Percentiles rank a stretch among this genome's conserved stretches.
phyloP scores from a whole-genome alignment of 2,113 vertebrate genomes.

The Numida meleagris region DNA sequence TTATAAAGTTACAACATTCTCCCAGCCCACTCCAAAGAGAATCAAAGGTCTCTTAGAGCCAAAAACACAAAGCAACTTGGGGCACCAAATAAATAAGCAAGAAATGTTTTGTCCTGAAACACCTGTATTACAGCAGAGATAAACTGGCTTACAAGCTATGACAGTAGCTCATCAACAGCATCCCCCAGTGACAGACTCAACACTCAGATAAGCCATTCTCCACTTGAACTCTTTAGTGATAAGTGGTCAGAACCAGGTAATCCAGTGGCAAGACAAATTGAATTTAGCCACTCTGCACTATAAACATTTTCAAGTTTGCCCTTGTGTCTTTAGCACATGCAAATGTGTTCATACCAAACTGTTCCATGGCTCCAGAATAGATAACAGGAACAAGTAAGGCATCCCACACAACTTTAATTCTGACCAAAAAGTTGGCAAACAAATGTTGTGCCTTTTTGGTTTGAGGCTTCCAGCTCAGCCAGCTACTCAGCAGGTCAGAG shows the following conservation, averaged over 20 bases:
- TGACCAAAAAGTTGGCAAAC: not conserved
- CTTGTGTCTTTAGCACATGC: not conserved
- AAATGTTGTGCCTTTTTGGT: not conserved
- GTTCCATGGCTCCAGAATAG: not conserved
- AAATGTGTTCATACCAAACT: not conserved
- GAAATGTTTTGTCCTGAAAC: not conserved
- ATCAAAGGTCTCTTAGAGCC: not conserved
- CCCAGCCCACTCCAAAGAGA: not conserved
- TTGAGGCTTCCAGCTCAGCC: not conserved
- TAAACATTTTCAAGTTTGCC: not conserved
- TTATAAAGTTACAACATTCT: not conserved
- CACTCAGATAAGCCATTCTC: not conserved
- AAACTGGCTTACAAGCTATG: not conserved
- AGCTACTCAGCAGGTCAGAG: not conserved
- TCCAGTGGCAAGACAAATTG: not conserved
- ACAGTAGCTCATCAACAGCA: not conserved
- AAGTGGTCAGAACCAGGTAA: not conserved
- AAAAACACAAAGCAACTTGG: not conserved
- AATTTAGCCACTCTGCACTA: not conserved
- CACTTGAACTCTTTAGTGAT: not conserved
- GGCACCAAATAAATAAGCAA: not conserved
- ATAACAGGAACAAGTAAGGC: not conserved
- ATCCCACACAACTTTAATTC: not conserved
- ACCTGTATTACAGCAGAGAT: not conserved
- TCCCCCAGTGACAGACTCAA: not conserved